Conservation (phyloP, 2,797 vertebrate species). For the Poliocrania exsul region DNA sequence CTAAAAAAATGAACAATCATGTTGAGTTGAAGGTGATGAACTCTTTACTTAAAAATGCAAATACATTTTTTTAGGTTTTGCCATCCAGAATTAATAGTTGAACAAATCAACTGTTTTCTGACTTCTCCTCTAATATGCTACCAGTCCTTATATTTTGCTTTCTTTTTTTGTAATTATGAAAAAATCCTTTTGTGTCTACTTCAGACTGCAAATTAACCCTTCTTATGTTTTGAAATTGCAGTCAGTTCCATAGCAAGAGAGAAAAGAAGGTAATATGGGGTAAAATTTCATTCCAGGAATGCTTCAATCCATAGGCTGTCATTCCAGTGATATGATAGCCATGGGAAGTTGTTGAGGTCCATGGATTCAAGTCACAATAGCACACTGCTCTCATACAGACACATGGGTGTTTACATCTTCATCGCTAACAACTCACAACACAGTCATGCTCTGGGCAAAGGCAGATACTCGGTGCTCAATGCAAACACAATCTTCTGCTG, state of each 20-base stretch:
- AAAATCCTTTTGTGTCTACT: background rate
- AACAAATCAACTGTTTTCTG: background rate
- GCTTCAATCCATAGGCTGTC: background rate
- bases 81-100: background rate
- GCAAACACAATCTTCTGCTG: background rate
- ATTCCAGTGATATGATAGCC: background rate
- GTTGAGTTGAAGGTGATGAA: background rate
- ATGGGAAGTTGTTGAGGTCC: background rate
- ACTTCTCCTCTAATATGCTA: background rate
- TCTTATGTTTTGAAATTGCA: background rate
- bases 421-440: background rate
- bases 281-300: background rate
- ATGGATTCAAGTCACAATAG: background rate
- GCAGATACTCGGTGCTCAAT: background rate
- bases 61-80: background rate
- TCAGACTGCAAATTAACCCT: background rate
- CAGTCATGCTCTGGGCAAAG: background rate
- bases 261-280: background rate
- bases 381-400: background rate
- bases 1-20: constrained; percentile 1
- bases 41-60: constrained; percentile 24
- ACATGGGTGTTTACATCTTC: background rate
- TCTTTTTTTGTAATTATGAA: background rate
- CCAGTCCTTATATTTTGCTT: background rate
- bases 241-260: background rate